A percentile compares a stretch with the other conserved stretches of the same genome.
Conservation (phyloP, 2,113 vertebrate genomes). For the Limanda limanda region DNA sequence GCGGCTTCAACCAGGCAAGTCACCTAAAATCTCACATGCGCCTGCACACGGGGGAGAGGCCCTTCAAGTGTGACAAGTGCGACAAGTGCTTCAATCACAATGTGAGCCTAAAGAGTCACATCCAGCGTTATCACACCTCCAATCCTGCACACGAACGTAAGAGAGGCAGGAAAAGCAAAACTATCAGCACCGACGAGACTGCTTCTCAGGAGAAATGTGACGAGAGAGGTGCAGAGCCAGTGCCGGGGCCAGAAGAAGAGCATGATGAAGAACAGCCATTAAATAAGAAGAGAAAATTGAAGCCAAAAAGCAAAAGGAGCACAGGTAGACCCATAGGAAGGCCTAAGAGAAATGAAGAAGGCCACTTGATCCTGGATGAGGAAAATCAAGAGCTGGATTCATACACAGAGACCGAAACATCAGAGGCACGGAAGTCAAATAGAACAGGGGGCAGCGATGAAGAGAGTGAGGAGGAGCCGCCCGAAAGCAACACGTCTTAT, state of each 20-base stretch:
- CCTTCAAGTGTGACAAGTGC: background rate
- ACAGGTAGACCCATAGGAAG: background rate
- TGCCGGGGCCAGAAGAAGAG: background rate
- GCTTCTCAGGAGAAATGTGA: background rate
- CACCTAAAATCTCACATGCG: background rate
- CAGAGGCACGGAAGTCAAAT: background rate
- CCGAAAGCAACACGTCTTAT: background rate
- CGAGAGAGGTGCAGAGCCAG: background rate
- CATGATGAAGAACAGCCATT: background rate
- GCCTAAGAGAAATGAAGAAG: background rate
- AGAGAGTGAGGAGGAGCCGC: background rate
- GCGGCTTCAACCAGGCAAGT: background rate
- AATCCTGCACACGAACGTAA: background rate
- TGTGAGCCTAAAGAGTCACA: background rate
- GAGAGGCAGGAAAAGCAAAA: background rate
- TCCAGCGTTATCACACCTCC: background rate
- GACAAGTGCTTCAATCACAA: background rate
- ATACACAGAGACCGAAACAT: background rate
- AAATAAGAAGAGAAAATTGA: background rate
- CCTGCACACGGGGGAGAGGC: background rate
- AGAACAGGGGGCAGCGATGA: background rate
- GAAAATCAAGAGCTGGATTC: background rate
- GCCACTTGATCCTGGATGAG: background rate
- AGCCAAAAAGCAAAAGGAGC: background rate
- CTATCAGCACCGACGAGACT: background rate